A percentile compares a stretch with the other conserved stretches of the same genome.
Evolutionary conservation across 2,888 invertebrate species (phyloP).

Genomic region (Tenthredo mesomela): DNA sequence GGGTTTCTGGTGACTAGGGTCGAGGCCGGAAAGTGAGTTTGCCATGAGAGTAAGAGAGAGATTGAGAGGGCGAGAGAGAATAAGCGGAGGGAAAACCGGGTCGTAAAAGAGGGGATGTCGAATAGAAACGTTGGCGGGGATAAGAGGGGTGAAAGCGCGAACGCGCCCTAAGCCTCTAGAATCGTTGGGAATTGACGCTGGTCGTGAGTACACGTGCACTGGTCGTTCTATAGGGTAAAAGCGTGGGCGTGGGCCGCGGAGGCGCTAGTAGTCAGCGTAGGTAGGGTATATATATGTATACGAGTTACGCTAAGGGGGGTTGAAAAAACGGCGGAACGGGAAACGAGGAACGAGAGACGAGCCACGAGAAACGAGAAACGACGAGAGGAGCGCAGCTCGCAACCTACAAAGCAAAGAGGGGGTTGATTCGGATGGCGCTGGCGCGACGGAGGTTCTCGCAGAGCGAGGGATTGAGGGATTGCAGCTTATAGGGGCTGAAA

Average conservation of each 20-base stretch:
- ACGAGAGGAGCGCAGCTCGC: neutral
- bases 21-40: slow-evolving; percentile 17
- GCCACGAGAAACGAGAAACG: neutral
- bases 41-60: neutral
- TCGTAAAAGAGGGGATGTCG: neutral
- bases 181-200: slow-evolving; percentile 27
- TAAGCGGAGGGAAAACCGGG: neutral
- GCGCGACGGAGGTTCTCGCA: neutral
- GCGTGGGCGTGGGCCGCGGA: slow-evolving; percentile 17
- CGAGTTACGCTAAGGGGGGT: neutral
- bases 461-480: slow-evolving; percentile 1
- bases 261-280: neutral
- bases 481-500: neutral
- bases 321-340: neutral
- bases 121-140: neutral
- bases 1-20: slow-evolving; percentile 37
- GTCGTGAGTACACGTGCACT: slow-evolving; percentile 34
- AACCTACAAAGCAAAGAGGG: slow-evolving; percentile 40
- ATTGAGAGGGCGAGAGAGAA: neutral
- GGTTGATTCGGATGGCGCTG: slow-evolving; percentile 33
- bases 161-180: slow-evolving; percentile 31
- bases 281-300: neutral
- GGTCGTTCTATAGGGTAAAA: neutral
- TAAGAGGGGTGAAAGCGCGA: neutral
- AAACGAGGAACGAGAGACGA: neutral